Evolutionary conservation across 2,113 vertebrate species (phyloP).

Genomic region (Patagioenas fasciata): DNA sequence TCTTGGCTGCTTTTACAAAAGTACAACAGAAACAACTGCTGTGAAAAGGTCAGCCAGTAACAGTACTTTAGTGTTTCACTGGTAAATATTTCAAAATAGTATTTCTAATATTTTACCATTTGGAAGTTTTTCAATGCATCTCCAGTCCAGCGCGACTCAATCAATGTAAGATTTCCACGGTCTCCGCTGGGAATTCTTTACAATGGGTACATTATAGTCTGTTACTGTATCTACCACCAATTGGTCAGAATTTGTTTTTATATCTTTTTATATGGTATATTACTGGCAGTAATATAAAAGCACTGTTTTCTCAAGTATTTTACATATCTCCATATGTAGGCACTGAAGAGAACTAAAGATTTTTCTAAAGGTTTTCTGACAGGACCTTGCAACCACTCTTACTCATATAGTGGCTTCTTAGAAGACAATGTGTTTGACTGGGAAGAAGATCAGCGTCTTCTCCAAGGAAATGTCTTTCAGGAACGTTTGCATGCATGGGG

Average conservation of each 20-base stretch:
- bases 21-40: conserved; percentile 68
- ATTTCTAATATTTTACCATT: conserved; percentile 81
- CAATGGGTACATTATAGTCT: conserved; percentile 76
- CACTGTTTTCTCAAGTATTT: conserved; percentile 69
- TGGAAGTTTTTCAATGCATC: conserved; percentile 77
- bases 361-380: conserved; percentile 17
- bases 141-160: conserved; percentile 69
- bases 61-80: conserved; percentile 77
- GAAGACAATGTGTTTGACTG: not conserved
- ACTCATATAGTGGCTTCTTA: conserved; percentile 47
- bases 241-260: conserved; percentile 75
- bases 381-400: not conserved
- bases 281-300: conserved; percentile 71
- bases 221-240: conserved; percentile 65
- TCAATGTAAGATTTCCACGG: conserved; percentile 75
- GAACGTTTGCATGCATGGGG: not conserved
- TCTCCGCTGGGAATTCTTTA: conserved; percentile 74
- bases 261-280: conserved; percentile 73
- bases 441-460: conserved; percentile 23
- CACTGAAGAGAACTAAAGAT: conserved; percentile 36
- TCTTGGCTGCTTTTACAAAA: conserved; percentile 75
- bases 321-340: conserved; percentile 64
- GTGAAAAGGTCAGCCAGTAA: conserved; percentile 74
- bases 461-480: conserved; percentile 14
- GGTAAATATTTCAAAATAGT: conserved; percentile 78